Percentiles rank a stretch among this genome's conserved stretches.
These are phyloP conservation scores for Diachasmimorpha longicaudata DNA, from an alignment of 1,140 invertebrate species.

Conservation along the genomic window DNA sequence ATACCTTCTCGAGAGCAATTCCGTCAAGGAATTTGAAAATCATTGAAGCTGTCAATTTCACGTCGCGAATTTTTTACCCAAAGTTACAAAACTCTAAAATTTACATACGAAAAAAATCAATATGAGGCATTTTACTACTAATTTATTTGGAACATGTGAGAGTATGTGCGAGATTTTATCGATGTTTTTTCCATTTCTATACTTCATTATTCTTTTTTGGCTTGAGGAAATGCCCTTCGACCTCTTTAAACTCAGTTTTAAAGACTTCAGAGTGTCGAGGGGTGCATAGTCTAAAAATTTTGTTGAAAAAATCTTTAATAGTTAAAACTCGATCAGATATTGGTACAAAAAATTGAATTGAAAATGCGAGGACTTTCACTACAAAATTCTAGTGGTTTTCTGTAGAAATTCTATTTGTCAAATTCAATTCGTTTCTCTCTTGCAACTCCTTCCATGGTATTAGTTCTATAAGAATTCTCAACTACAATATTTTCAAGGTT, in stretches of 20 bases:
- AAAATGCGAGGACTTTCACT: no score
- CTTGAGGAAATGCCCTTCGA: constrained; percentile 27
- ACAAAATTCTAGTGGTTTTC: no score
- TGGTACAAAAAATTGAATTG: no score
- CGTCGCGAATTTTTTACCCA: not conserved
- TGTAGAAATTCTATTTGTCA: no score
- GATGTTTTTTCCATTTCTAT: constrained; percentile 26
- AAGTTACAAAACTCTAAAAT: not conserved
- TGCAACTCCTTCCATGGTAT: no score
- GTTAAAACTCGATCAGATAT: not conserved
- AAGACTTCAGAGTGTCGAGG: constrained; percentile 1
- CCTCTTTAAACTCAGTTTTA: constrained; percentile 31
- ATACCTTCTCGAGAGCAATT: no score
- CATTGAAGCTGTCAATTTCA: not conserved
- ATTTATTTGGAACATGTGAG: not conserved
- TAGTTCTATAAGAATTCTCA: not conserved
- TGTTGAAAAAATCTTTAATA: not conserved
- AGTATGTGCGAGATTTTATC: not conserved
- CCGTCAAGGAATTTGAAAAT: not conserved
- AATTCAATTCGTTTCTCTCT: no score
- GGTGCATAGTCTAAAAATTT: not conserved
- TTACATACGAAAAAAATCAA: not conserved
- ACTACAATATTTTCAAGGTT: not conserved
- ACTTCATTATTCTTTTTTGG: not conserved
- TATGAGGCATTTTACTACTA: not conserved